A percentile compares a stretch with the other conserved stretches of the same genome.
Conservation (phyloP, 2,888 invertebrate species). For the Patella caerulea region DNA sequence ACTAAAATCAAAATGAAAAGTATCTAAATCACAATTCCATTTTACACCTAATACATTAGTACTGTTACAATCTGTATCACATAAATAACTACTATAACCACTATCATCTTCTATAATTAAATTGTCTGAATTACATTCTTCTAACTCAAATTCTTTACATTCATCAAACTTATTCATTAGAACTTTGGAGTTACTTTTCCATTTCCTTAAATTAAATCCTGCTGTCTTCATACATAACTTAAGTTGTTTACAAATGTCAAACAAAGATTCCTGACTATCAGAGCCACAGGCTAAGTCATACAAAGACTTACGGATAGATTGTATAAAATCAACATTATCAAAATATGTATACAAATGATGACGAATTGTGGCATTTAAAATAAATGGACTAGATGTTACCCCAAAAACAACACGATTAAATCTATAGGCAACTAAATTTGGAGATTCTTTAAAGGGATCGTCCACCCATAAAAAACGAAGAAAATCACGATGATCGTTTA, state of each 20-base stretch:
- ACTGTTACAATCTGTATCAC: background rate
- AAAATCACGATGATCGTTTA: background rate
- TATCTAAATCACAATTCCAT: background rate
- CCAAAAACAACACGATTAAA: background rate
- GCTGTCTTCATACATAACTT: background rate
- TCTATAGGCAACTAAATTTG: conserved; percentile 4
- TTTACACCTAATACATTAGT: background rate
- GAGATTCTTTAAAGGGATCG: background rate
- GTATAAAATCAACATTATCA: background rate
- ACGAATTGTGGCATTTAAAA: background rate
- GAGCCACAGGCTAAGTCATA: background rate
- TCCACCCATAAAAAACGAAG: background rate
- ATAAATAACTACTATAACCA: background rate
- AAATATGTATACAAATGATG: background rate
- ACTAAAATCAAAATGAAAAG: background rate
- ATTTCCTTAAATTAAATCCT: background rate
- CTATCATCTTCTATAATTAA: background rate
- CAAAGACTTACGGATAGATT: background rate
- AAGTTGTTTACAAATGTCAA: background rate
- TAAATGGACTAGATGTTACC: background rate
- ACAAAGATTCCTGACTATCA: background rate
- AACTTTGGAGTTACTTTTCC: background rate
- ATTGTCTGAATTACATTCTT: background rate
- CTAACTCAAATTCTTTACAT: background rate
- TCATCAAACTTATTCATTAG: background rate